phyloP scores from a whole-genome alignment of 1,140 invertebrate species.

The Drosophila bocqueti region DNA sequence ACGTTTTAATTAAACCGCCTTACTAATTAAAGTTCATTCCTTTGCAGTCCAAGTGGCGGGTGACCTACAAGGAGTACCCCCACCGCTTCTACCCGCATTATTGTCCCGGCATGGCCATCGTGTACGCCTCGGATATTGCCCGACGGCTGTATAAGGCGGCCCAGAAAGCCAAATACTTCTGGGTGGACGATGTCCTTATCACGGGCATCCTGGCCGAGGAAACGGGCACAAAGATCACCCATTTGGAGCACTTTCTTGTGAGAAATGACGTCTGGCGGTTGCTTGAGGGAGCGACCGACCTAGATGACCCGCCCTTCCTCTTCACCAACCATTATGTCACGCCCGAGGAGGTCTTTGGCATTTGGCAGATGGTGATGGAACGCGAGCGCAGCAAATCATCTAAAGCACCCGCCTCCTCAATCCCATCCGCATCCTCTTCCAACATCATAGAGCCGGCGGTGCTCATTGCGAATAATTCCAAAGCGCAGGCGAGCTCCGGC shows the following conservation, averaged over 20 bases:
- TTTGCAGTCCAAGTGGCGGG: conserved; percentile 90
- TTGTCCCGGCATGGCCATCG: conserved; percentile 91
- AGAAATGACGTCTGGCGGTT: conserved; percentile 53
- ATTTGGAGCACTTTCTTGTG: conserved; percentile 86
- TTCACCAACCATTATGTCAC: conserved; percentile 87
- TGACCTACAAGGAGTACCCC: conserved; percentile 89
- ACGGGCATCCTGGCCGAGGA: conserved; percentile 90
- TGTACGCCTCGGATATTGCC: conserved; percentile 90
- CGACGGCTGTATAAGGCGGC: conserved; percentile 88
- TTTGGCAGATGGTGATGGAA: conserved; percentile 80
- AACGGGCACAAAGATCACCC: conserved; percentile 87
- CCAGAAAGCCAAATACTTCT: conserved; percentile 90
- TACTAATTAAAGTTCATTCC: neutral
- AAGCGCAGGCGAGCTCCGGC: conserved; percentile 19
- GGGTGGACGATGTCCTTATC: conserved; percentile 94
- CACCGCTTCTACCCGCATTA: conserved; percentile 89
- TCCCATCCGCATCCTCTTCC: conserved; percentile 12
- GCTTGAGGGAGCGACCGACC: conserved; percentile 63
- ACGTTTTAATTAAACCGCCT: neutral
- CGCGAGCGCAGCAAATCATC: conserved; percentile 30
- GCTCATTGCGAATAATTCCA: conserved; percentile 12
- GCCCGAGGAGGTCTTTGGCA: conserved; percentile 85
- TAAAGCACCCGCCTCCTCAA: conserved; percentile 21
- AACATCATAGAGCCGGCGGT: neutral
- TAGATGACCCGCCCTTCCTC: conserved; percentile 85